Evolutionary conservation across 2,113 vertebrate genomes (phyloP), one percentile per base, ranked within the genome.

Genomic region (Apodemus sylvaticus): DNA sequence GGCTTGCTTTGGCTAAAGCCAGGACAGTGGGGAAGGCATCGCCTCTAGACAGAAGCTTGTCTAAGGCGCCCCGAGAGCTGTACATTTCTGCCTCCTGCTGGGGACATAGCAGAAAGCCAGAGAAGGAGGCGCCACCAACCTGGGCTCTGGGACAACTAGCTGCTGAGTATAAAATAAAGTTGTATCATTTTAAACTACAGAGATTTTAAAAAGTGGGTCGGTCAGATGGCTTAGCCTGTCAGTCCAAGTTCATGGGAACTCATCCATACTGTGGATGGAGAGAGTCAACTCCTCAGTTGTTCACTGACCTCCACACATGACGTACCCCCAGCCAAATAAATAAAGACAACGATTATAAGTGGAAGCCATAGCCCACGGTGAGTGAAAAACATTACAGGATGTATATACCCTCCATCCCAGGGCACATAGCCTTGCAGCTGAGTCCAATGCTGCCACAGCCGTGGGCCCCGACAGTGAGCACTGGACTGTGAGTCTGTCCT

Each of bases 381-480:
- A 16, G 3, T 66, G 34, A 70, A 45, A 83, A 14, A 3, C 20
- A 90, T 34, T 2, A 17, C 2, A 22, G 45, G 24, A 58, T 10
- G 22, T 42, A 5, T 1, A 16, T 22, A n/a, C 31, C 17, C 34
- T 86, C 11, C 10, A 3, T 34, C 58, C 53, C 19, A 78, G 73
- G 66, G 45, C 58, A 66, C 4, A 1, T 0, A 14, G 7, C 1
- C 20, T 17, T 0, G 0, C 24, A 62, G 60, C 8, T 62, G 22
- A 5, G 71, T 11, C 73, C 26, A 26, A 0, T 3, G 55, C 60
- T 0, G 1, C 13, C 5, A 7, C 0, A 36, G 14, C 51, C 31
- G 42, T 77, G 74, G 16, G 31, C 6, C 14, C 34, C 2, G 26
- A 26, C 62, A 29, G 24, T 64, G 26, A 64, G 22, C 24, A 29